Conservation (phyloP, 2,113 vertebrate species). For the Microcebus ravelobensis region DNA sequence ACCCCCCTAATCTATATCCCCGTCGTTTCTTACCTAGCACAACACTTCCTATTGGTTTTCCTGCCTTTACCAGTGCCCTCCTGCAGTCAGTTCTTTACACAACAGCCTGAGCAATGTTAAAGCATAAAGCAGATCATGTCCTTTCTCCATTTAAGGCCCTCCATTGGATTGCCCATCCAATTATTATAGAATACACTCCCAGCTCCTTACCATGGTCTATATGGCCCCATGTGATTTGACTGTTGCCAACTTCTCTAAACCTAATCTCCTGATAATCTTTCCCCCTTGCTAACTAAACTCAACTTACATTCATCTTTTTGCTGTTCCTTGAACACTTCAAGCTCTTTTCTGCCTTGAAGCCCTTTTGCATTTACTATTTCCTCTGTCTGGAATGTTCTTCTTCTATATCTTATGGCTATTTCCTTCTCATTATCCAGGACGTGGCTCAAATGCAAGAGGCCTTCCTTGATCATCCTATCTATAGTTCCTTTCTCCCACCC, state of each 20-base stretch:
- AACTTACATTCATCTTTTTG: neutral
- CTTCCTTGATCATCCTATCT: neutral
- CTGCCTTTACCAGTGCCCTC: neutral
- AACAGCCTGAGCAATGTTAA: neutral
- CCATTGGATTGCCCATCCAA: neutral
- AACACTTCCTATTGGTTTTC: neutral
- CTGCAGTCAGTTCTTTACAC: neutral
- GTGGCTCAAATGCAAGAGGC: neutral
- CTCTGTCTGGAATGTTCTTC: conserved; percentile 10
- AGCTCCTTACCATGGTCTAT: neutral
- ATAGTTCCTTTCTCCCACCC: neutral
- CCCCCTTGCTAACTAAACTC: conserved; percentile 25
- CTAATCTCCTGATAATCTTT: neutral
- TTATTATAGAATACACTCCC: neutral
- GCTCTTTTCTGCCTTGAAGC: neutral
- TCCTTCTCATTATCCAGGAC: neutral
- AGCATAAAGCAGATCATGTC: neutral
- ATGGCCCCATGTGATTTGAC: neutral
- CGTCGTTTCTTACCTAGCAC: neutral
- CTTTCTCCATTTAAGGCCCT: neutral
- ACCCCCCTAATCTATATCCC: neutral
- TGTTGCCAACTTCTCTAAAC: neutral
- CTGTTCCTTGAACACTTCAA: neutral
- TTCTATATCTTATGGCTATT: neutral
- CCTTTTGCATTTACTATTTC: conserved; percentile 28